Evolutionary conservation across 1,140 invertebrate genomes (phyloP).

Genomic region (Sipha flava): DNA sequence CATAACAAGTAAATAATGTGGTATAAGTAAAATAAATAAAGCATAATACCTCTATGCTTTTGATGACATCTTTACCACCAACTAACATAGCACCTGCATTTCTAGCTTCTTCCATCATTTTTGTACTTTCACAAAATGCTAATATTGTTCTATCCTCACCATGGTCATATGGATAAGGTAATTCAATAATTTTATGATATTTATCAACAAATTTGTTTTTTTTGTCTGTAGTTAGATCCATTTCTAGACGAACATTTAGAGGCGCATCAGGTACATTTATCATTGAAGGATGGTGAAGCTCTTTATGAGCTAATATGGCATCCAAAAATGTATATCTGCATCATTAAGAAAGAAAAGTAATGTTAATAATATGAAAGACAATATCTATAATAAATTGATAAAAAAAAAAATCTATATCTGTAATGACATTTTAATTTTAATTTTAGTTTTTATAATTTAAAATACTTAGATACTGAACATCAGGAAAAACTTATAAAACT

Average conservation of each 20-base stretch:
- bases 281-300: conserved; percentile 67
- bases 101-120: conserved; percentile 50
- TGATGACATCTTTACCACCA: conserved; percentile 62
- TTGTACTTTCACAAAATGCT: conserved; percentile 58
- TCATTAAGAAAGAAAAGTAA: not conserved
- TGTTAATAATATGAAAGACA: no score
- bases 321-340: conserved; percentile 56
- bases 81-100: conserved; percentile 59
- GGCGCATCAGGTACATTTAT: conserved; percentile 59
- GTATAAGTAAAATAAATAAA: not conserved
- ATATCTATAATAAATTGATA: no score
- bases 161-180: conserved; percentile 58
- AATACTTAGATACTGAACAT: no score
- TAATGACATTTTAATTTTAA: no score
- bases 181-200: conserved; percentile 51
- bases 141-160: conserved; percentile 55
- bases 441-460: no score
- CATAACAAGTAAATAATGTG: no score
- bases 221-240: conserved; percentile 60
- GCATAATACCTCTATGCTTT: conserved; percentile 56
- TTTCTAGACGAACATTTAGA: conserved; percentile 57
- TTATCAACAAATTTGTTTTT: conserved; percentile 53
- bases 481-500: no score
- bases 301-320: conserved; percentile 61
- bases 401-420: no score